Evolutionary conservation across 2,113 vertebrate species (phyloP), one percentile per base, ranked within the genome.

Genomic region (Eptatretus burgeri): DNA sequence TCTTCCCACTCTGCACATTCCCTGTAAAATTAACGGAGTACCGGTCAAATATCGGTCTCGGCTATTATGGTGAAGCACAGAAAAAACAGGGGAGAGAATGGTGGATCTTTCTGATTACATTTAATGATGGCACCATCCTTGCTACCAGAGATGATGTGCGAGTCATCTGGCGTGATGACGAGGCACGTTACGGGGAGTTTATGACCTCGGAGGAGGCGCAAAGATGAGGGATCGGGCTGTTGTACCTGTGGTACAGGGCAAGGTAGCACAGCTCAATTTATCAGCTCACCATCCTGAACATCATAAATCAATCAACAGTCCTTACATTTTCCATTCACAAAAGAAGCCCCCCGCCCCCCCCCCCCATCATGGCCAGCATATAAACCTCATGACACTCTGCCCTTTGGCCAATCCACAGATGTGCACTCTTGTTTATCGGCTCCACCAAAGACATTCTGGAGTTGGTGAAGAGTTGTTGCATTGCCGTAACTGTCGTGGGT

Each of bases 91-190:
- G 10, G 52, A 10, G 1, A 16, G 9, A n/a, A 16, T n/a, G n/a
- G n/a, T n/a, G 17, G 64, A 79, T 2, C 50, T n/a, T n/a, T n/a
- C n/a, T 52, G 52, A 81, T 80, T 69, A 83, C 91, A 95, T 74
- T 98, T 95, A 71, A 94, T 85, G 66, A 98, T 77, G 52, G 82
- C 78, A 68, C 91, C 87, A 10, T 98, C 91, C 74, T 98, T 98
- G 63, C 84, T 77, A 1, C 79, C 81, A 0, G 89, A 94, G 65
- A 93, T 88, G 69, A 94, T 77, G 69, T 74, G 75, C 68, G 69
- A 76, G 65, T 94, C 85, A 12, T 94, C 86, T 0, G 85, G 77
- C 11, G 82, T 77, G 65, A 98, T 74, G 60, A 85, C 81, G 20
- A 98, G 71, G 67, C 89, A 98, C 0, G 85, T 94, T 67, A 98